Conservation (phyloP, 2,797 vertebrate genomes). For the Nyctibius grandis region DNA sequence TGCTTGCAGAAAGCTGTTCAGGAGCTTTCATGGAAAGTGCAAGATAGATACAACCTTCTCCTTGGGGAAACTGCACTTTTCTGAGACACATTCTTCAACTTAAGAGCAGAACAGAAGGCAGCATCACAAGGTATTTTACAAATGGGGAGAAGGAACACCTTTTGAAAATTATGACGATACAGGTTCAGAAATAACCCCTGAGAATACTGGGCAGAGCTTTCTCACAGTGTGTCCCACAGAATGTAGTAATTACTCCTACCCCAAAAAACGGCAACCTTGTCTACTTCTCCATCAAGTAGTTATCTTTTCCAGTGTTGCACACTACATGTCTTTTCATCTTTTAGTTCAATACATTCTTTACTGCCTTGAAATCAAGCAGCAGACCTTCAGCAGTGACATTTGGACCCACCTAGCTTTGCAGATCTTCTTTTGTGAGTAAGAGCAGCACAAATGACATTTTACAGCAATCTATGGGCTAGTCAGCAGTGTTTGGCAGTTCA, state of each 20-base stretch:
- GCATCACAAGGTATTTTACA: neutral
- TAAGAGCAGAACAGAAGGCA: neutral
- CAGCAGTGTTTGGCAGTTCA: slow-evolving; percentile 14
- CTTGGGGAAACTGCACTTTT: neutral
- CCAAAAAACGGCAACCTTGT: neutral
- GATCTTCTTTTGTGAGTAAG: neutral
- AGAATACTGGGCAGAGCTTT: neutral
- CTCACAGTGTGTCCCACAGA: neutral
- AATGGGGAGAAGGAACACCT: neutral
- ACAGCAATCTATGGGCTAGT: neutral
- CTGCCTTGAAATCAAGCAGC: neutral
- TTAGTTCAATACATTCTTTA: neutral
- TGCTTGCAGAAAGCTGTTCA: neutral
- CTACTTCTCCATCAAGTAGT: neutral
- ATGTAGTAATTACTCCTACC: neutral
- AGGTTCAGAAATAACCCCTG: neutral
- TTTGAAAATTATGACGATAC: neutral
- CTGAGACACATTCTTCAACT: neutral
- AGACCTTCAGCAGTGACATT: slow-evolving; percentile 37
- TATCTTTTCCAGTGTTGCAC: neutral
- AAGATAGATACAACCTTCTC: neutral
- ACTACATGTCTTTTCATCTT: neutral
- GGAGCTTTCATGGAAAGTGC: neutral
- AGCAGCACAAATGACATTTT: slow-evolving; percentile 36
- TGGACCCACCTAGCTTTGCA: slow-evolving; percentile 15